phyloP scores from a whole-genome alignment of 2,888 invertebrate genomes.

The Perizoma affinitatum region DNA sequence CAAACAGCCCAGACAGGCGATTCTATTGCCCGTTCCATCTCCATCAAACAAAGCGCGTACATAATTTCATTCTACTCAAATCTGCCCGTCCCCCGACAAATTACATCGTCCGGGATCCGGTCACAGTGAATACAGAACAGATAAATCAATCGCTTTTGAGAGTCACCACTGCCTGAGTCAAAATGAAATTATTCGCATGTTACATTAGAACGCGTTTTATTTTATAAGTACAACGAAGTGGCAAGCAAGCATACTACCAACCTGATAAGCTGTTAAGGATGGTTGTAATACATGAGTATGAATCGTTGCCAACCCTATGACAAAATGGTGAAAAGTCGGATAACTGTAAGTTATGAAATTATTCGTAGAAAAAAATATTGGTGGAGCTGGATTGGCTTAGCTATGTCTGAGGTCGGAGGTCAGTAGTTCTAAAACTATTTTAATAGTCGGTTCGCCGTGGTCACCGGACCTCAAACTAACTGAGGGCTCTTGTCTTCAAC shows the following conservation, averaged over 20 bases:
- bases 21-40: conserved; percentile 19
- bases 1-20: not conserved
- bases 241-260: too few species aligned
- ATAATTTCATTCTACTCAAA: conserved; percentile 22
- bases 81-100: conserved; percentile 30
- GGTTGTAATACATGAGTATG: too few species aligned
- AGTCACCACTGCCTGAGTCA: too few species aligned
- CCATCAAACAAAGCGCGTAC: conserved; percentile 25
- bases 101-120: conserved; percentile 15
- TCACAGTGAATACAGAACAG: conserved; percentile 6
- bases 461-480: conserved; percentile 17
- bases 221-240: too few species aligned
- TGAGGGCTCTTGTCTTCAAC: conserved; percentile 12
- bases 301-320: too few species aligned
- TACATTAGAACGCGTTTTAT: too few species aligned
- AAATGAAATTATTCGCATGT: too few species aligned
- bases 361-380: too few species aligned
- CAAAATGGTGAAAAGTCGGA: too few species aligned
- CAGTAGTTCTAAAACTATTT: conserved; percentile 34
- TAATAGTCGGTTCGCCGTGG: conserved; percentile 21
- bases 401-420: conserved; percentile 12
- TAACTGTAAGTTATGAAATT: too few species aligned
- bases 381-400: not conserved
- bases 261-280: too few species aligned
- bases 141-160: conserved; percentile 3